Percentiles rank a stretch among this genome's conserved stretches.
phyloP scores from a whole-genome alignment of 2,113 vertebrate species.

The Lanius collurio region DNA sequence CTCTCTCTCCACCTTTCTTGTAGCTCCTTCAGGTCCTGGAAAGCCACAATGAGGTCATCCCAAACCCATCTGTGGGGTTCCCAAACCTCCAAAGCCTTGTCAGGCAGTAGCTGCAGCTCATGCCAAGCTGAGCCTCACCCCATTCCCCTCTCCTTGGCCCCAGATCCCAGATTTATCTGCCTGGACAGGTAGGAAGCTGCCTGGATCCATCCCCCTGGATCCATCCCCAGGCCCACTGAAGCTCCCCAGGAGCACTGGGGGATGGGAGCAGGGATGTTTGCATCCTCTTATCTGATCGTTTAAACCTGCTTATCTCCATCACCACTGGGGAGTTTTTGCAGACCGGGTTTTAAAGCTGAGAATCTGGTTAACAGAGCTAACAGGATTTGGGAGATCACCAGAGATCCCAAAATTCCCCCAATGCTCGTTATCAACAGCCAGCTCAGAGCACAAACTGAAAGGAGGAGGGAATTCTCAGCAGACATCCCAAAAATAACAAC shows the following conservation, averaged over 20 bases:
- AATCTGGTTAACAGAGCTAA: constrained; percentile 55
- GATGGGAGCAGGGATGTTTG: neutral
- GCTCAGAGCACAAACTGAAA: neutral
- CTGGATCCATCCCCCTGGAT: neutral
- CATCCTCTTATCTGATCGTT: neutral
- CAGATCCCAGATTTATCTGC: neutral
- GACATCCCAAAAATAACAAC: neutral
- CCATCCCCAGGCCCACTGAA: neutral
- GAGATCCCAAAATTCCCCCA: constrained; percentile 21
- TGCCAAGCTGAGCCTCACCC: neutral
- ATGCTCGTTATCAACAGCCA: neutral
- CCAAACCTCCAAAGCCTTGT: neutral
- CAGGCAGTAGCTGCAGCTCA: neutral
- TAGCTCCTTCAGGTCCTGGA: neutral
- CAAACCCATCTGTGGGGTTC: neutral
- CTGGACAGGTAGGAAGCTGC: neutral
- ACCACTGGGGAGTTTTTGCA: neutral
- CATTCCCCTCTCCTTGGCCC: neutral
- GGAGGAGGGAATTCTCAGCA: neutral
- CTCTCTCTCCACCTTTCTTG: neutral
- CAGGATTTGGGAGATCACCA: constrained; percentile 55
- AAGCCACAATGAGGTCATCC: neutral
- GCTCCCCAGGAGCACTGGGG: neutral
- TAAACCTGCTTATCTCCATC: constrained; percentile 57
- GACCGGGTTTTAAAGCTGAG: neutral